These are phyloP conservation scores for Junco hyemalis DNA, from an alignment of 2,113 vertebrate species.

Conservation along the genomic window DNA sequence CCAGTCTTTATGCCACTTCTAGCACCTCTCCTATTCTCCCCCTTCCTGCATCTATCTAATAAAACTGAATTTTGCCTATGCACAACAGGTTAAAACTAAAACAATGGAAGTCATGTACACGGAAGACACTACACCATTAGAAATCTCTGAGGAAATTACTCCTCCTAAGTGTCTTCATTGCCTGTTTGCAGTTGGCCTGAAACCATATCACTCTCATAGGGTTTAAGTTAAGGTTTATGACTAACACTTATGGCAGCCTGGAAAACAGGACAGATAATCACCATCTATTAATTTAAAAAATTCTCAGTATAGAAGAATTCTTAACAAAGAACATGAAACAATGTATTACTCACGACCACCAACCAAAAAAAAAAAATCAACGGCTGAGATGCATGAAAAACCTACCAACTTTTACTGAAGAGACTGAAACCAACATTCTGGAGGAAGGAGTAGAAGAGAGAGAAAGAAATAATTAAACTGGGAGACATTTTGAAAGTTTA, in stretches of 20 bases:
- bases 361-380: not conserved
- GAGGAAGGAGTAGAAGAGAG: not conserved
- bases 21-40: not conserved
- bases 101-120: not conserved
- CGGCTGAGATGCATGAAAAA: not conserved
- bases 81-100: not conserved
- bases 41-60: not conserved
- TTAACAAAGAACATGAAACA: not conserved
- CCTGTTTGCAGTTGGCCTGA: not conserved
- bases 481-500: not conserved
- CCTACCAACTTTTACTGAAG: not conserved
- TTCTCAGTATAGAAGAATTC: not conserved
- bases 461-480: not conserved
- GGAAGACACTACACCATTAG: not conserved
- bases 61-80: not conserved
- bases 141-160: not conserved
- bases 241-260: not conserved
- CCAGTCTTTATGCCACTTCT: not conserved
- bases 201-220: not conserved
- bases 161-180: not conserved
- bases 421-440: not conserved
- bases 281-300: not conserved
- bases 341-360: not conserved
- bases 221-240: not conserved
- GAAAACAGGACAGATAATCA: not conserved